Evolutionary conservation across 92 coral and sea anemone species (phyloP), one percentile per base, ranked within the genome.

Genomic region (Parazoanthus swiftii): DNA sequence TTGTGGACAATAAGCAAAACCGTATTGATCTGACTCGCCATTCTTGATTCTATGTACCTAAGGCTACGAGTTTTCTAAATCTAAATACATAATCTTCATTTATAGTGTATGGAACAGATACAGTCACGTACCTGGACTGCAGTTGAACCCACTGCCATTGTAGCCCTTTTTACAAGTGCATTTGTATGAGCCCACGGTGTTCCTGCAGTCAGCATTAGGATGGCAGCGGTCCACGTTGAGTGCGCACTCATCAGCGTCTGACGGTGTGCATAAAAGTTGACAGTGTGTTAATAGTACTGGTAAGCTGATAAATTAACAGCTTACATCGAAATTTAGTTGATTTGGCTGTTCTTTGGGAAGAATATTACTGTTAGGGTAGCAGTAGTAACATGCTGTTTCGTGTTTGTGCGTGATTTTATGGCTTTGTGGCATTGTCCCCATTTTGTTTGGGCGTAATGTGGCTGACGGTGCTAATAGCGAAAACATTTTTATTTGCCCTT

Each of bases 221-320:
- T 88, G 89, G 65, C 96, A 93, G 76, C 94, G 78, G 67, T 90
- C 67, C 18, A 86, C 83, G 51, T 83, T 74, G 14, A 92, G 80
- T 15, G 8, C 23, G 82, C 96, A 93, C 48, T 93, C 96, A 59
- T 93, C 90, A 2, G 85, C 93, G 73, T 93, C 96, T 94, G 79
- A 13, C 37, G 79, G 50, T 14, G 37, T 43, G 38, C 18, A 4
- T 21, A 63, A 37, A 33, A 48, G 77, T 50, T 39, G 4, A 25
- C 23, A 20, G 26, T 39, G 5, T 21, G 74, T 71, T 33, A 20
- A 29, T 10, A 36, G 7, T 77, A 86, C 84, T 11, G 63, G 2
- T 23, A 68, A 2, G 25, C 18, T 68, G 33, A 29, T 29, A 29
- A 29, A 29, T 29, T 29, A 29, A 29, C 33, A 29, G 33, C 33